Evolutionary conservation across 2,888 invertebrate species (phyloP), one percentile per base, ranked within the genome.

Genomic region (Chirona hameri): DNA sequence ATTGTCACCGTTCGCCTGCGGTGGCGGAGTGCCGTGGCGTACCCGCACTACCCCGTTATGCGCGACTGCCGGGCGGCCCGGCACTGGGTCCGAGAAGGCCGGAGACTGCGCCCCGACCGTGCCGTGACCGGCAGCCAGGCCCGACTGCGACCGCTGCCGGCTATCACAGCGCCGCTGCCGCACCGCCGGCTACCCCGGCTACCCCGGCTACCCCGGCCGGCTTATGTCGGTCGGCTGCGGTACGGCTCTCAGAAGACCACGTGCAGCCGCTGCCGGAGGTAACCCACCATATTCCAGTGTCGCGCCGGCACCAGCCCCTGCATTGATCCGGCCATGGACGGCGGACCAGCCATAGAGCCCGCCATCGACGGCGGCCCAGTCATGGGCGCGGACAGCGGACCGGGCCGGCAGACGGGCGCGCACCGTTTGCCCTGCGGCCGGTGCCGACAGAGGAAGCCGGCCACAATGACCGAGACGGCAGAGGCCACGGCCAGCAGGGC

Each of bases 401-500:
- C 39, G 39, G 76, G 76, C 76, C 29, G 76, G 76, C 27, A 29
- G 76, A 14, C 76, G 39, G 39, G 18, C 21, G 18, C 39, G 76
- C 76, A 72, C 21, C 5, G 76, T 39, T 10, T n/a, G 65, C 10
- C 65, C 76, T 7, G 7, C 39, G 18, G 95, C 86, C 93, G 91
- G 85, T 92, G 90, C 87, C 93, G 93, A n/a, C 95, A 90, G 87
- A 95, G 89, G 2, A 94, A 93, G 2, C 95, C 95, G 4, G 96
- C 96, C 0, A 95, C 93, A 15, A 96, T 89, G 0, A 96, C 95
- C 0, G 96, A 95, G 4, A 95, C 93, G 1, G 96, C 94, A 0
- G 96, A 95, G 0, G 95, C 94, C 18, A 95, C 92, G 0, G 95
- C 94, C 0, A 95, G 94, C 24, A 95, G 91, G 82, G 95, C 94